Evolutionary conservation across 2,797 vertebrate species (phyloP), one percentile per base, ranked within the genome.

Genomic region (Oceanodroma leucorhoa): DNA sequence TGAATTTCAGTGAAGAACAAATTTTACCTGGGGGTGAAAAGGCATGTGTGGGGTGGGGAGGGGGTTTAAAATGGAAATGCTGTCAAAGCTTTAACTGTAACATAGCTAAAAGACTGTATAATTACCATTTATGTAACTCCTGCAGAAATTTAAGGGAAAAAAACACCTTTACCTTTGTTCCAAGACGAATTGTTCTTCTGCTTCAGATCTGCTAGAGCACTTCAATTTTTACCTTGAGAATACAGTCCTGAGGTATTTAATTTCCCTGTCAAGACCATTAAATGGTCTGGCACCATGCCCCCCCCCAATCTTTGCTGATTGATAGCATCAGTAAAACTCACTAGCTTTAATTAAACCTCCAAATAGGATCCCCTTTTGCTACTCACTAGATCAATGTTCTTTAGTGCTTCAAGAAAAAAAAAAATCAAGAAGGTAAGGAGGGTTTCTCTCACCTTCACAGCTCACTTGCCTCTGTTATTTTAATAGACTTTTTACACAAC

Each of bases 321-420:
- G 97, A 97, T 89, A 95, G 84, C 91, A 97, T 97, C 96, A 97
- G 94, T 97, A 97, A 98, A 97, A 97, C 77, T 91, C 95, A 95
- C 88, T 94, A 86, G 78, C 85, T 98, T 97, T 98, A 98, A 98
- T 97, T 98, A 97, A 98, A 98, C 48, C 67, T 76, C 93, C 90
- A 97, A 97, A 97, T 27, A 89, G 73, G 81, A 97, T 95, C 92
- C 55, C 73, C 78, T 97, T 96, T 94, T 95, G 80, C 85, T 90
- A 82, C 83, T 77, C 76, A 86, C 94, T 95, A 95, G 50, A 98
- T 97, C 93, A 95, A 82, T 91, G 83, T 89, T 95, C 87, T 94
- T 96, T 94, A 94, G 70, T 67, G 62, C 57, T 93, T 87, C 65
- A 83, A 89, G 60, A 92, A 95, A 77, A 94, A 95, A 77, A 94